Evolutionary conservation across 1,140 invertebrate species (phyloP).

Genomic region (Pomacea maculata): DNA sequence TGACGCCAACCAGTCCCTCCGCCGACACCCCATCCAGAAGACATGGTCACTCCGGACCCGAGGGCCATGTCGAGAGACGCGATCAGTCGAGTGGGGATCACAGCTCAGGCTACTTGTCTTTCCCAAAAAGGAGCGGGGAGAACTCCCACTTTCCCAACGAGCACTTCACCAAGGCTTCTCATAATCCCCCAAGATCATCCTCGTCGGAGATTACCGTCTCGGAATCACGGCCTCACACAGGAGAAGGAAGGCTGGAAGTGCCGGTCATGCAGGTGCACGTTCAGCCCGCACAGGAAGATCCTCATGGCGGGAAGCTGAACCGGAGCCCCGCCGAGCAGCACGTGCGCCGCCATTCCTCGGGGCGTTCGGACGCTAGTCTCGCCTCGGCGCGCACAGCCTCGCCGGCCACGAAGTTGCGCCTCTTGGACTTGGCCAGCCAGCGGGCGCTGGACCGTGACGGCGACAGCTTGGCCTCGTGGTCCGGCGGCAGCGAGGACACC

Average conservation of each 20-base stretch:
- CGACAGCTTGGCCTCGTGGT: conserved; percentile 13
- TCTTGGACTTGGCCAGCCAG: conserved; percentile 30
- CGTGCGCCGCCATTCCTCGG: conserved; percentile 23
- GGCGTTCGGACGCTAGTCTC: conserved; percentile 22
- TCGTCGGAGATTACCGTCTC: neutral
- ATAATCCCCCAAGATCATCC: neutral
- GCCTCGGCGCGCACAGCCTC: conserved; percentile 27
- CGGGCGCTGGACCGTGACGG: conserved; percentile 30
- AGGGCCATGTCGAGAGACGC: neutral
- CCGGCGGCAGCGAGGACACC: conserved; percentile 18
- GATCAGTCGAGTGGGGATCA: neutral
- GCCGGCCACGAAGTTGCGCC: conserved; percentile 27
- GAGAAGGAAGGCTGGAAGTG: neutral
- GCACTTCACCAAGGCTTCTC: neutral
- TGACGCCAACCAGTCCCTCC: conserved; percentile 6
- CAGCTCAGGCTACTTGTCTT: conserved; percentile 18
- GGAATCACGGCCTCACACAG: neutral
- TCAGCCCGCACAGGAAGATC: neutral
- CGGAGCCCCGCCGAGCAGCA: neutral
- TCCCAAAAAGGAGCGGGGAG: neutral
- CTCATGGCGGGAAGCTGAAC: too few relatives aligned
- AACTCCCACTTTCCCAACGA: neutral
- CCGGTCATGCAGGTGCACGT: neutral
- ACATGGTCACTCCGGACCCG: neutral
- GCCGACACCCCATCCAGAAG: too few relatives aligned